Percentiles rank a stretch among this genome's conserved stretches.
These are phyloP conservation scores for Zaprionus inermis DNA, from an alignment of 1,140 invertebrate genomes.

Conservation along the genomic window DNA sequence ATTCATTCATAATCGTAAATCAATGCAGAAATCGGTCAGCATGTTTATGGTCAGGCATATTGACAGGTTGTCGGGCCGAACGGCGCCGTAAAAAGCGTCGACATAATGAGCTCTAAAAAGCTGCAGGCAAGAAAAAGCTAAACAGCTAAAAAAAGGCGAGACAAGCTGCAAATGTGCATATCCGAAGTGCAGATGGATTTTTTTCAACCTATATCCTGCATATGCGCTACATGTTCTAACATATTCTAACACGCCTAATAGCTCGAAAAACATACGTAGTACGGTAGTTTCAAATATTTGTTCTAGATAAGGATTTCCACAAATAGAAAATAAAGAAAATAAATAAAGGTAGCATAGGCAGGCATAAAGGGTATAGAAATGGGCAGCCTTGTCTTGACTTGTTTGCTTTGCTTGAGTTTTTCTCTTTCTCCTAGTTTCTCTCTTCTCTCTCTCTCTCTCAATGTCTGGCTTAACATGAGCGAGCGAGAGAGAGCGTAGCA, in stretches of 20 bases:
- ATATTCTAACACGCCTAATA: too few relatives aligned
- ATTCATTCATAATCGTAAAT: conserved; percentile 44
- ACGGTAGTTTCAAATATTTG: not conserved
- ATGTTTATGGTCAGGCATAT: conserved; percentile 34
- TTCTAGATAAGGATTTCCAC: not conserved
- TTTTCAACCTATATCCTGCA: too few relatives aligned
- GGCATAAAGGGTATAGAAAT: not conserved
- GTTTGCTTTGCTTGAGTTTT: conserved; percentile 9
- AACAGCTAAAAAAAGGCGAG: not conserved
- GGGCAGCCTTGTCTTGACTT: too few relatives aligned
- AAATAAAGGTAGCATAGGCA: not conserved
- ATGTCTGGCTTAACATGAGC: too few relatives aligned
- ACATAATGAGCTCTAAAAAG: conserved; percentile 64
- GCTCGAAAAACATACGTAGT: not conserved
- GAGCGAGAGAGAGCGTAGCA: too few relatives aligned
- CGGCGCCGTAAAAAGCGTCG: conserved; percentile 53
- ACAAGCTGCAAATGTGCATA: conserved; percentile 13
- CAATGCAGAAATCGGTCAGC: conserved; percentile 47
- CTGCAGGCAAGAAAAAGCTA: conserved; percentile 19
- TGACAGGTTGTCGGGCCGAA: conserved; percentile 40
- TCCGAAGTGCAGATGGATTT: conserved; percentile 1
- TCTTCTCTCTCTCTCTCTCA: too few relatives aligned
- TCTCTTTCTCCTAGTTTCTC: not conserved
- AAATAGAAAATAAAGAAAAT: not conserved
- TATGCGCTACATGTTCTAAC: too few relatives aligned